These are phyloP conservation scores for Gavia stellata DNA, from an alignment of 2,113 vertebrate species.

Conservation along the genomic window DNA sequence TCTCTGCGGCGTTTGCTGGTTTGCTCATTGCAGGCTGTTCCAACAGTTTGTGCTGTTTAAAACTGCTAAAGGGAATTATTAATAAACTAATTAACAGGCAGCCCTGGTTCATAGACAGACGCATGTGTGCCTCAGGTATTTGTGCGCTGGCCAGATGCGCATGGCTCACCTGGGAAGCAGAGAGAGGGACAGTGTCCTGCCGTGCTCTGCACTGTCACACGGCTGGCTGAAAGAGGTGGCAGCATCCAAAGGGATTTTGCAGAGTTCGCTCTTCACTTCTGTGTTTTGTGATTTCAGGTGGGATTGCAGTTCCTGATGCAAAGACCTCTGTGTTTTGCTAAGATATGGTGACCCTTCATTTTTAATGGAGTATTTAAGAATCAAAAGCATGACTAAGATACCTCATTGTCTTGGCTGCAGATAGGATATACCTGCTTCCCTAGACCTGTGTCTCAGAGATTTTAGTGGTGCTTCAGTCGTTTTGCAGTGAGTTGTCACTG, in stretches of 20 bases:
- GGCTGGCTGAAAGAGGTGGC: background rate
- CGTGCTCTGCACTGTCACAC: fast-evolving
- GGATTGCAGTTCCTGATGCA: background rate
- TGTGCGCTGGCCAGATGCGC: background rate
- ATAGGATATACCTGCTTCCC: background rate
- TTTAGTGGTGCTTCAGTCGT: background rate
- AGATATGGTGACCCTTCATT: background rate
- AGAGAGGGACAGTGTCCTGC: background rate
- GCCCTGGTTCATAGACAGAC: background rate
- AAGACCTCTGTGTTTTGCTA: background rate
- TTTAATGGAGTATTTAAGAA: background rate
- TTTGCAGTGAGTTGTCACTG: background rate
- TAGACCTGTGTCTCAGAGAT: background rate
- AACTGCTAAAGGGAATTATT: background rate
- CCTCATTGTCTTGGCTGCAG: background rate
- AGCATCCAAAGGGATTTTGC: background rate
- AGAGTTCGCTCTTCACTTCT: background rate
- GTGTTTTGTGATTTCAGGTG: background rate
- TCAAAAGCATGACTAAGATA: background rate
- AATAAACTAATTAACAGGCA: background rate
- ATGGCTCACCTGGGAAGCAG: background rate
- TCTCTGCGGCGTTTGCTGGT: background rate
- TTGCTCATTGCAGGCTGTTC: background rate
- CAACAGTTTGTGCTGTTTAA: background rate
- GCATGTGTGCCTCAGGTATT: background rate